Evolutionary conservation across 2,797 vertebrate genomes (phyloP).

Genomic region (Todus mexicanus): DNA sequence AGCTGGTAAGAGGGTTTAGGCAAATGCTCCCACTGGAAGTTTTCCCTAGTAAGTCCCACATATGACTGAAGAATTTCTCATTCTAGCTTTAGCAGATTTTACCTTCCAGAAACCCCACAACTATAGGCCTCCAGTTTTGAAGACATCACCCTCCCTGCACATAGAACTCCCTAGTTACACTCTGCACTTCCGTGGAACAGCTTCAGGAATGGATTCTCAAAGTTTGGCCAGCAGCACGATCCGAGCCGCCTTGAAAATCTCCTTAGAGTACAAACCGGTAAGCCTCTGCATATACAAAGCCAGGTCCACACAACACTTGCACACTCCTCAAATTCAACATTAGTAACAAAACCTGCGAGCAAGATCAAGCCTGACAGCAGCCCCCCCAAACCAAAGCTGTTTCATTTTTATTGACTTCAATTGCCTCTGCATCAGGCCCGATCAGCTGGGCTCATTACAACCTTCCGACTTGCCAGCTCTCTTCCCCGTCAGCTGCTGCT

Average conservation of each 20-base stretch:
- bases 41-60: not conserved
- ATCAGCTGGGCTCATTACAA: not conserved
- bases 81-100: not conserved
- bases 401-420: not conserved
- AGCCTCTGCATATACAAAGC: not conserved
- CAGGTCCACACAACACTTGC: not conserved
- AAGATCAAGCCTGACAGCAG: not conserved
- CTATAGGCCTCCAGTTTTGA: no score
- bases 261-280: not conserved
- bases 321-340: not conserved
- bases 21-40: not conserved
- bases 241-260: not conserved
- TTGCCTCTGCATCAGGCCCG: not conserved
- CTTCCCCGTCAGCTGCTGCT: not conserved
- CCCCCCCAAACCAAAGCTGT: rapidly evolving
- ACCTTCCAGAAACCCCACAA: not conserved
- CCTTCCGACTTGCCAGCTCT: not conserved
- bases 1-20: not conserved
- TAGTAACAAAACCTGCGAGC: not conserved
- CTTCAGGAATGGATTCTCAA: not conserved
- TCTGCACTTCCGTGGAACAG: not conserved
- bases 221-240: not conserved
- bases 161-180: rapidly evolving
- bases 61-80: no score
- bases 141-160: rapidly evolving